Percentiles rank a stretch among this genome's conserved stretches.
phyloP scores from a whole-genome alignment of 2,888 invertebrate genomes.

The Netelia inedita region DNA sequence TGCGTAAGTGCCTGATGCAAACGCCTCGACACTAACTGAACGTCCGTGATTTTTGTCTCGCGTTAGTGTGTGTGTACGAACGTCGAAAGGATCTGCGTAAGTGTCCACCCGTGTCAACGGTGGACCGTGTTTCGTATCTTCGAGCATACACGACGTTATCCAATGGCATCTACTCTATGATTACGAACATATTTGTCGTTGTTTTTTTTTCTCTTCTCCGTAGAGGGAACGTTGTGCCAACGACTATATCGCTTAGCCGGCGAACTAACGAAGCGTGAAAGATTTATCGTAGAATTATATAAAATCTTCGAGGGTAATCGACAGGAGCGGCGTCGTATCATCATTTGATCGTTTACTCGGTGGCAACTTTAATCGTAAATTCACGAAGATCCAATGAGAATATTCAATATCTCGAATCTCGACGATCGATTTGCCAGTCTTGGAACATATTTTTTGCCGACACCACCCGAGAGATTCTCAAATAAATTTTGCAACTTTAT shows the following conservation, averaged over 20 bases:
- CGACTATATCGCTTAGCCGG: not conserved
- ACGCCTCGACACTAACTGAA: no score
- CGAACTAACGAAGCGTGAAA: slow-evolving; percentile 11
- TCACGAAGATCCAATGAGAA: not conserved
- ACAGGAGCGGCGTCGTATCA: not conserved
- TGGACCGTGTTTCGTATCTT: no score
- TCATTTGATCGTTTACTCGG: not conserved
- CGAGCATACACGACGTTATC: no score
- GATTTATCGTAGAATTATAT: slow-evolving; percentile 51
- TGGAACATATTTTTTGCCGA: slow-evolving; percentile 57
- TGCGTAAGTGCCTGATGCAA: no score
- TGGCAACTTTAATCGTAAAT: not conserved
- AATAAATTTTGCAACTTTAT: slow-evolving; percentile 55
- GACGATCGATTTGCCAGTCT: slow-evolving; percentile 45
- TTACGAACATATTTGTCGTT: no score
- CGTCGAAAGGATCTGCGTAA: no score
- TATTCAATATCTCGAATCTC: not conserved
- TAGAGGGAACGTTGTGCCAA: no score
- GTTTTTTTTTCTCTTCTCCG: no score
- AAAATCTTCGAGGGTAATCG: not conserved
- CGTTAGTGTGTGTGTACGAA: no score
- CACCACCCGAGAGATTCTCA: slow-evolving; percentile 21
- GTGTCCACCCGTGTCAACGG: no score
- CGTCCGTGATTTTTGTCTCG: no score
- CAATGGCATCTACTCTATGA: no score